Conservation (phyloP, 2,888 invertebrate genomes). For the Dolichomitus sp. region DNA sequence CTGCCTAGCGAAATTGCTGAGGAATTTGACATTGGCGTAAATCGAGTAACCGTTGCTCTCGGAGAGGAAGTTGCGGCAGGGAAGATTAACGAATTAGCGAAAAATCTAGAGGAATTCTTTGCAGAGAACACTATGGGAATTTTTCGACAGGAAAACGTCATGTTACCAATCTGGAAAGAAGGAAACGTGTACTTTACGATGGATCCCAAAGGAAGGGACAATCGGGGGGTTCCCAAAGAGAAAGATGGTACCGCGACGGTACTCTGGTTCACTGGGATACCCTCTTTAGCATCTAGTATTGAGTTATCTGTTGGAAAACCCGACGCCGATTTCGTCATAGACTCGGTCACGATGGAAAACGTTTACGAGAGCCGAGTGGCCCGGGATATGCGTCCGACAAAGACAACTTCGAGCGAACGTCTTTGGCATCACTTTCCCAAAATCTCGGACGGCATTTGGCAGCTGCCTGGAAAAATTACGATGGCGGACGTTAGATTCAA, state of each 20-base stretch:
- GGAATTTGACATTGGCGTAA: conserved; percentile 86
- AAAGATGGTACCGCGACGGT: conserved; percentile 77
- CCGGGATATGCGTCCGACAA: conserved; percentile 68
- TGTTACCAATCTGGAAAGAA: conserved; percentile 84
- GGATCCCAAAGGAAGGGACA: conserved; percentile 79
- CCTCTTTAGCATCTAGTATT: conserved; percentile 71
- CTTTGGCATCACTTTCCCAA: conserved; percentile 79
- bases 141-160: conserved; percentile 85
- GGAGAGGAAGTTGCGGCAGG: conserved; percentile 87
- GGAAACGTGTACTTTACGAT: conserved; percentile 78
- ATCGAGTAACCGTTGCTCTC: conserved; percentile 85
- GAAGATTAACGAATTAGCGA: conserved; percentile 82
- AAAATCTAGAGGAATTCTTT: conserved; percentile 88
- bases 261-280: conserved; percentile 78
- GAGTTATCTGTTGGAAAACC: conserved; percentile 55
- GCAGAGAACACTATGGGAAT: conserved; percentile 88
- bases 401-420: conserved; percentile 73
- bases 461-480: conserved; percentile 72
- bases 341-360: conserved; percentile 76
- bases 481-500: conserved; percentile 73
- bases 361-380: conserved; percentile 75
- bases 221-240: conserved; percentile 72
- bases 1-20: conserved; percentile 83
- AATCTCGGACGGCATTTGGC: conserved; percentile 77
- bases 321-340: conserved; percentile 73